Base-by-base conservation (phyloP, 2,888 invertebrate genomes). In the Coronaproctus castanopsis region DNA sequence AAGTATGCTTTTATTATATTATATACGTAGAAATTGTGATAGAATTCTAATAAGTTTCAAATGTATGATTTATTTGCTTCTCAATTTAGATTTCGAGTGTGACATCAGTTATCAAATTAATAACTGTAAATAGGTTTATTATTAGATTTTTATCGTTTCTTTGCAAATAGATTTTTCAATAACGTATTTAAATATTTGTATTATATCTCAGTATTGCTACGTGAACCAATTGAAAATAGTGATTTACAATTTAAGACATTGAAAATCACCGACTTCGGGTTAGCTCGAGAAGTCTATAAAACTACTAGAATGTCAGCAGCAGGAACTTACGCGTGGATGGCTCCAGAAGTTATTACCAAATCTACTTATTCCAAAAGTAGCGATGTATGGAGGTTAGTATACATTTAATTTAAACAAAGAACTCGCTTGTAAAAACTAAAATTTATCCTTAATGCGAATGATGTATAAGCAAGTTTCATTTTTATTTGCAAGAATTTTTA, bases 301-400 rank as follows among this genome's bases (percentile, higher is more conserved):
- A 95, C 96, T 59, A 95, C 95, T 54, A 80, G 89, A 68, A 95
- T 96, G 93, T 95, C 93, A 21, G 90, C 93, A 21, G 96, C 95
- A 24, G 96, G 96, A 62, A 96, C 96, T 1, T 96, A 95, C 72
- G 95, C 96, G 57, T 96, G 96, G 95, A 96, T 96, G 95, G 92
- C 96, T 51, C 96, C 96, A 18, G 96, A 96, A 79, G 93, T 93
- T 65, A 90, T 90, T 71, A 88, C 86, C 70, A 82, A 83, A 69
- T 89, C 87, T 55, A 86, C 83, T 56, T 91, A 87, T 74, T 88
- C 87, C 52, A 91, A 89, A 77, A 87, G 89, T 54, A 92, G 92
- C 65, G 96, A 96, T 77, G 92, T 96, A 64, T 96, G 96, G 96
- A 95, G 93, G 70, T 75, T 65, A 66, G 67, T 65, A 55, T 3